These are phyloP conservation scores for Cheirogaleus medius DNA, from an alignment of 2,113 vertebrate genomes.

Conservation along the genomic window DNA sequence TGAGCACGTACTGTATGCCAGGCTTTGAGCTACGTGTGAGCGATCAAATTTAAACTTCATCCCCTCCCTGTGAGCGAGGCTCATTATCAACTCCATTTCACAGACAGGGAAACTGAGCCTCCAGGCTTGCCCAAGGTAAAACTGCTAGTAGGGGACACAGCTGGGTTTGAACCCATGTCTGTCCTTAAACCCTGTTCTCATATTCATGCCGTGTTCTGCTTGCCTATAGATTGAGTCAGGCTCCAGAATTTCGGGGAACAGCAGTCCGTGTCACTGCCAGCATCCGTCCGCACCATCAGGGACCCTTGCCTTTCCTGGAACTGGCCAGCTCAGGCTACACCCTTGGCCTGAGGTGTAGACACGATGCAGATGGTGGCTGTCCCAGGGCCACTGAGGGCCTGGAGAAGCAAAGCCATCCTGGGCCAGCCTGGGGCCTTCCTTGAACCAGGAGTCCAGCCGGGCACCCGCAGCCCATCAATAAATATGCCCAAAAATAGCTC, in stretches of 20 bases:
- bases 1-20: neutral
- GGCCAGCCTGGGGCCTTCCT: neutral
- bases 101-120: neutral
- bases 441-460: slow-evolving; percentile 51
- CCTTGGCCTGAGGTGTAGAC: neutral
- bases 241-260: neutral
- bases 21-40: neutral
- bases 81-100: neutral
- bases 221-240: neutral
- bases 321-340: neutral
- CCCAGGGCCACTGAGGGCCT: neutral
- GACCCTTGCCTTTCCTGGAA: neutral
- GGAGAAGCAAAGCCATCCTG: neutral
- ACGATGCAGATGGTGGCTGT: too few species aligned
- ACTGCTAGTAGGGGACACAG: neutral
- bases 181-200: neutral
- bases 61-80: neutral
- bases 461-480: slow-evolving; percentile 69
- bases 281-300: too few species aligned
- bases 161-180: neutral
- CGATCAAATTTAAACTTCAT: neutral
- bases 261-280: neutral
- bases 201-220: neutral
- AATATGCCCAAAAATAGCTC: slow-evolving; percentile 65
- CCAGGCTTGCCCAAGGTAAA: neutral